These are phyloP conservation scores for Aix galericulata DNA, from an alignment of 2,113 vertebrate genomes.

Conservation along the genomic window DNA sequence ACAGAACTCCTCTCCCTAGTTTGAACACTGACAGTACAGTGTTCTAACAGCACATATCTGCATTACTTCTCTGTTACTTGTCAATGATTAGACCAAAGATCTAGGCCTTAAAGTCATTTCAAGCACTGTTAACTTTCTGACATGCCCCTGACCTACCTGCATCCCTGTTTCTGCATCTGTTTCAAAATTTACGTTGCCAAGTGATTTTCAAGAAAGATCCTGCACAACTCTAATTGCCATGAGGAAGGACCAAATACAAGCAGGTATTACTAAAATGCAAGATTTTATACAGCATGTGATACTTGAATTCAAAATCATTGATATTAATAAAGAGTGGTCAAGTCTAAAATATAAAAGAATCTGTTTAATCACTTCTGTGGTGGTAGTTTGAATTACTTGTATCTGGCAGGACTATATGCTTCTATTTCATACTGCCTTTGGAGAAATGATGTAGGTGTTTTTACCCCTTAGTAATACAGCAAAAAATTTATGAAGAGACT, in stretches of 20 bases:
- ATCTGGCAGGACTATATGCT: neutral
- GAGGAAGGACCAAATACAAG: neutral
- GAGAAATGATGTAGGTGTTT: neutral
- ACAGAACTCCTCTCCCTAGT: neutral
- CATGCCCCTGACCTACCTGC: rapidly evolving
- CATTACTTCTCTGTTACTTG: neutral
- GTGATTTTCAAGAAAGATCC: neutral
- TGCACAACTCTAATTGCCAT: neutral
- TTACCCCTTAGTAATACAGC: slow-evolving; percentile 22
- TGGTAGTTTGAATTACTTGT: neutral
- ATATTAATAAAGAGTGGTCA: neutral
- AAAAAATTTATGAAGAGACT: slow-evolving; percentile 62
- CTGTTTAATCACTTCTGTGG: neutral
- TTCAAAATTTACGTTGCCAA: neutral
- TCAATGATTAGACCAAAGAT: neutral
- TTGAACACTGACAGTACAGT: neutral
- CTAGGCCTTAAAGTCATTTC: neutral
- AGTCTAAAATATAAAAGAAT: neutral
- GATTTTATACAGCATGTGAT: neutral
- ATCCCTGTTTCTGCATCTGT: neutral
- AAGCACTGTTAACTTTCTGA: neutral
- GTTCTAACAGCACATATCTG: neutral
- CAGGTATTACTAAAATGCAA: neutral
- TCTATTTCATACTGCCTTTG: neutral
- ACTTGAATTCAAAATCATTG: neutral